phyloP scores from a whole-genome alignment of 2,113 vertebrate genomes.

The Calypte anna region DNA sequence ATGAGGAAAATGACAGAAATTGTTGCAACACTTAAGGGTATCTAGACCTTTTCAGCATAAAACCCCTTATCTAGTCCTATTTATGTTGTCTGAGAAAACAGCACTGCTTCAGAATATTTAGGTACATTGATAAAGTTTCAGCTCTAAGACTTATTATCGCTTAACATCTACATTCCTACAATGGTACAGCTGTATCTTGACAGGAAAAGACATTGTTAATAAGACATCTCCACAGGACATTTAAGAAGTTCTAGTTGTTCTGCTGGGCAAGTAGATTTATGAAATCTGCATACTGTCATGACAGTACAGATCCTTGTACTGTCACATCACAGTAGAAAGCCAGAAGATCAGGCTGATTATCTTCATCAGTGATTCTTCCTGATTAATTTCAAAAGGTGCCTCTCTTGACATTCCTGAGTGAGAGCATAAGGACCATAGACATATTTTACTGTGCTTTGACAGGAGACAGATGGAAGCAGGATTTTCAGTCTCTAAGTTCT shows the following conservation, averaged over 20 bases:
- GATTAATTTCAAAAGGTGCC: constrained; percentile 7
- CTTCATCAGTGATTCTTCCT: constrained; percentile 25
- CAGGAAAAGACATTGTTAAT: neutral
- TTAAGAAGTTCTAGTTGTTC: neutral
- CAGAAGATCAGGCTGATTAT: neutral
- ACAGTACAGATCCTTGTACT: neutral
- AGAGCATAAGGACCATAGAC: constrained; percentile 3
- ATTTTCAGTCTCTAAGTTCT: constrained; percentile 18
- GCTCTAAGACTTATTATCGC: neutral
- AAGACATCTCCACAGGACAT: neutral
- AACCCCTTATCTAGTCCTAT: neutral
- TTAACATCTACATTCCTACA: neutral
- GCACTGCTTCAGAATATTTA: neutral
- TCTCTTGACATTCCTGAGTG: constrained; percentile 12
- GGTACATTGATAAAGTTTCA: neutral
- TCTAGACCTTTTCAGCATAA: neutral
- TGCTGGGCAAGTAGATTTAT: neutral
- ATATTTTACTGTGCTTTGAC: constrained; percentile 20
- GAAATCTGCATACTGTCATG: neutral
- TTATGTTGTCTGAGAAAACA: neutral
- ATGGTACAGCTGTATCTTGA: neutral
- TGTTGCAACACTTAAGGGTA: rapidly evolving
- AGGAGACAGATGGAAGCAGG: constrained; percentile 28
- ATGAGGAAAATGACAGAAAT: neutral
- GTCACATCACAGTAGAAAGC: neutral